Evolutionary conservation across 2,888 invertebrate species (phyloP).

Genomic region (Isotomurus palustris): DNA sequence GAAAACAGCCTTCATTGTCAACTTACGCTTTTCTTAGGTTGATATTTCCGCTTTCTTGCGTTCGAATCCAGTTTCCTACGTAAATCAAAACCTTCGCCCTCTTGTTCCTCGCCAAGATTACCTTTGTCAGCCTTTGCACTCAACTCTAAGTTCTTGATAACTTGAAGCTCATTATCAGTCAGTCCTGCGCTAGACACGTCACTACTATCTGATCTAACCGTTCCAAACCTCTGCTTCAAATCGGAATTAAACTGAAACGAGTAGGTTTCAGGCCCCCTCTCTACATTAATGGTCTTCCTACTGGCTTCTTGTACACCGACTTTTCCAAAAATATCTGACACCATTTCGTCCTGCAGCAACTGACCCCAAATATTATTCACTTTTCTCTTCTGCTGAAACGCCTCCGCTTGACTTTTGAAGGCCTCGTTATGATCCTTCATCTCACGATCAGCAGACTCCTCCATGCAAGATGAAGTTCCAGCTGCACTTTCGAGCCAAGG

Average conservation of each 20-base stretch:
- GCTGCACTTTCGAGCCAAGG: not conserved
- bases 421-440: not conserved
- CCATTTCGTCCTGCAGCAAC: constrained; percentile 30
- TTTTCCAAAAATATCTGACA: constrained; percentile 20
- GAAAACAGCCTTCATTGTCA: too few relatives aligned
- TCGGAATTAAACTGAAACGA: constrained; percentile 14
- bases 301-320: constrained; percentile 6
- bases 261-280: constrained; percentile 32
- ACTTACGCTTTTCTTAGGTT: too few relatives aligned
- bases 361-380: constrained; percentile 26
- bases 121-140: not conserved
- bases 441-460: not conserved
- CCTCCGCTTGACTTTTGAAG: constrained; percentile 7
- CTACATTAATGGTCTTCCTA: constrained; percentile 12
- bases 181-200: constrained; percentile 33
- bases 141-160: constrained; percentile 6
- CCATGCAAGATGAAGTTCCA: not conserved
- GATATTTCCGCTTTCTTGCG: too few relatives aligned
- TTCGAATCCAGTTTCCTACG: too few relatives aligned
- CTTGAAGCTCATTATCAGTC: constrained; percentile 28
- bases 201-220: constrained; percentile 30
- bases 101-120: not conserved
- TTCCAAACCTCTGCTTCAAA: constrained; percentile 2
- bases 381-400: constrained; percentile 28
- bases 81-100: not conserved